Percentiles rank a stretch among this genome's conserved stretches.
Conservation (phyloP, 2,113 vertebrate genomes). For the Oreochromis tanganicae region DNA sequence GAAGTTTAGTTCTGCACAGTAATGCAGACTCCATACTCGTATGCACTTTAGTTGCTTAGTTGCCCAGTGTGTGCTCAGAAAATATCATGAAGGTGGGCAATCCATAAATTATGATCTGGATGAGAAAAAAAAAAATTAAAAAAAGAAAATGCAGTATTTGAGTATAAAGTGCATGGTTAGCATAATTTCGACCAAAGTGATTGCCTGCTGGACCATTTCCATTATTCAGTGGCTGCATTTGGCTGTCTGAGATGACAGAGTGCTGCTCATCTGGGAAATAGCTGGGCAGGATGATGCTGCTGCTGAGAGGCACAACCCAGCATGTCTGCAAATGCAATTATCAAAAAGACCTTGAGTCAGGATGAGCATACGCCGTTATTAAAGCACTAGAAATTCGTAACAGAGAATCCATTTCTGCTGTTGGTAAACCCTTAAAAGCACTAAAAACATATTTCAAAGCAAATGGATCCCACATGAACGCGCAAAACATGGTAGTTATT, state of each 20-base stretch:
- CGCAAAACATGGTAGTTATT: neutral
- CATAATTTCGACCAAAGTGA: slow-evolving; percentile 16
- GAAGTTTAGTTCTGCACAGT: neutral
- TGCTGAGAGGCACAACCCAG: slow-evolving; percentile 31
- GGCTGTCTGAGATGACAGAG: slow-evolving; percentile 49
- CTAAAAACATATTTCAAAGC: neutral
- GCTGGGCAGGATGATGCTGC: slow-evolving; percentile 33
- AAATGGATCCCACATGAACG: neutral
- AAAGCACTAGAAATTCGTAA: neutral
- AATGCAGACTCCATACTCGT: neutral
- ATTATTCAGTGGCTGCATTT: slow-evolving; percentile 20
- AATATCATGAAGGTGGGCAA: neutral
- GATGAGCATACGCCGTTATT: neutral
- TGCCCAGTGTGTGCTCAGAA: neutral
- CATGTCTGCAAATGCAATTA: slow-evolving; percentile 59
- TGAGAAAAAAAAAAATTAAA: neutral
- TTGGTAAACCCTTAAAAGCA: neutral
- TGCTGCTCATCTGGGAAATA: slow-evolving; percentile 51
- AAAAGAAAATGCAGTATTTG: neutral
- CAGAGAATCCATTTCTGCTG: neutral
- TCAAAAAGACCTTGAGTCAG: slow-evolving; percentile 25
- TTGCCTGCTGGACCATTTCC: slow-evolving; percentile 26
- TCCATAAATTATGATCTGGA: neutral
- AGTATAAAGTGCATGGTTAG: slow-evolving; percentile 14
- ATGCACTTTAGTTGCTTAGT: neutral